Conservation (phyloP, 2,797 vertebrate genomes). For the Xenops minutus region DNA sequence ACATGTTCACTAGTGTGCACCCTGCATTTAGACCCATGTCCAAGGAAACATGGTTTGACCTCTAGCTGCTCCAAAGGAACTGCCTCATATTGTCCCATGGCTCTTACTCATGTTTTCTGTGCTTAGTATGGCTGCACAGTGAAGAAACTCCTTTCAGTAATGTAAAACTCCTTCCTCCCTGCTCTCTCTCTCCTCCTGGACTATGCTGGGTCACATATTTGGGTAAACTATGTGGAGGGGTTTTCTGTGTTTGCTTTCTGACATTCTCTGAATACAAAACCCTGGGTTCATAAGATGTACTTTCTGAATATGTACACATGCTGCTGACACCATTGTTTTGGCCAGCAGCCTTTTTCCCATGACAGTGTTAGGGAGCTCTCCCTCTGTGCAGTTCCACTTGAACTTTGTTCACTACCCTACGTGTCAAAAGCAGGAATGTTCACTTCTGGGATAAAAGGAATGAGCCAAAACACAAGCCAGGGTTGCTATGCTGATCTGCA, state of each 20-base stretch:
- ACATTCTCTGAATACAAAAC: neutral
- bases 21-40: fast-evolving
- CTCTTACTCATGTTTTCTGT: neutral
- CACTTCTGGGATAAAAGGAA: neutral
- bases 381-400: neutral
- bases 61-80: neutral
- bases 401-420: neutral
- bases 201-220: neutral
- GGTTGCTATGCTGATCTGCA: neutral
- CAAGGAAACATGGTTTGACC: neutral
- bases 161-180: neutral
- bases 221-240: neutral
- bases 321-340: conserved; percentile 10
- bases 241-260: conserved; percentile 8
- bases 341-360: conserved; percentile 6
- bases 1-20: neutral
- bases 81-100: neutral
- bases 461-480: neutral
- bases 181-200: neutral
- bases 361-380: neutral
- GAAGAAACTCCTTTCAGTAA: neutral
- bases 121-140: neutral
- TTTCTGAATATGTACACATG: neutral
- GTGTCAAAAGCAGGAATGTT: neutral
- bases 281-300: neutral